These are phyloP conservation scores for Gymnocypris eckloni DNA, from an alignment of 2,797 vertebrate genomes.

Conservation along the genomic window DNA sequence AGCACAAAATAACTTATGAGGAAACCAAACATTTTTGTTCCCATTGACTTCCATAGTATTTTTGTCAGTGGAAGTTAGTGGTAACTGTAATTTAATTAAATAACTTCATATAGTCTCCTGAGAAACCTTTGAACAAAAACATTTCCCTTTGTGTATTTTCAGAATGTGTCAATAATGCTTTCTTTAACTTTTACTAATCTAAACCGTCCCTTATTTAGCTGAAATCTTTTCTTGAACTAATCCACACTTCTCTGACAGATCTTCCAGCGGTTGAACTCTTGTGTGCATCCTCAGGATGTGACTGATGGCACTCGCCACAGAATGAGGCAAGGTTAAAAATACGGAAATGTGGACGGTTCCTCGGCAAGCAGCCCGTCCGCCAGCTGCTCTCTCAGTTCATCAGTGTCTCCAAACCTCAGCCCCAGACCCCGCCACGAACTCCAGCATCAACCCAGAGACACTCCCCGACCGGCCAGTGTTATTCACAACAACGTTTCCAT, in stretches of 20 bases:
- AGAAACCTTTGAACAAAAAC: neutral
- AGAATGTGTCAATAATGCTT: neutral
- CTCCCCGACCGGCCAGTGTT: neutral
- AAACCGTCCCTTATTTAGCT: neutral
- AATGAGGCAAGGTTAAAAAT: slow-evolving; percentile 54
- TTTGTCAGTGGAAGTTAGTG: too few species aligned
- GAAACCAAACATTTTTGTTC: neutral
- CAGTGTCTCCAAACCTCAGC: slow-evolving; percentile 36
- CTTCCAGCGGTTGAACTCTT: slow-evolving; percentile 16
- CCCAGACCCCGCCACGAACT: slow-evolving; percentile 41
- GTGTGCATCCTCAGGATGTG: slow-evolving; percentile 24
- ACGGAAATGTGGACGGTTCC: slow-evolving; percentile 35
- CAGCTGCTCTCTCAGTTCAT: slow-evolving; percentile 26
- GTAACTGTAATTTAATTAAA: neutral
- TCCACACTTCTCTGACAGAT: neutral
- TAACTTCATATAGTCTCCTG: neutral
- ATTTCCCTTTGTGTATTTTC: neutral
- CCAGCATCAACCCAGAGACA: neutral
- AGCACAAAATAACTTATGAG: neutral
- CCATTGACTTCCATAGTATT: too few species aligned
- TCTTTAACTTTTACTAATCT: neutral
- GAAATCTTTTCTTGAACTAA: neutral
- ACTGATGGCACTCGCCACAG: slow-evolving; percentile 27
- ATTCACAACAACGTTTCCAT: slow-evolving; percentile 12
- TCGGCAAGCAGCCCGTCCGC: slow-evolving; percentile 16